Evolutionary conservation across 2,797 vertebrate species (phyloP), one percentile per base, ranked within the genome.

Genomic region (Megalops cyprinoides): DNA sequence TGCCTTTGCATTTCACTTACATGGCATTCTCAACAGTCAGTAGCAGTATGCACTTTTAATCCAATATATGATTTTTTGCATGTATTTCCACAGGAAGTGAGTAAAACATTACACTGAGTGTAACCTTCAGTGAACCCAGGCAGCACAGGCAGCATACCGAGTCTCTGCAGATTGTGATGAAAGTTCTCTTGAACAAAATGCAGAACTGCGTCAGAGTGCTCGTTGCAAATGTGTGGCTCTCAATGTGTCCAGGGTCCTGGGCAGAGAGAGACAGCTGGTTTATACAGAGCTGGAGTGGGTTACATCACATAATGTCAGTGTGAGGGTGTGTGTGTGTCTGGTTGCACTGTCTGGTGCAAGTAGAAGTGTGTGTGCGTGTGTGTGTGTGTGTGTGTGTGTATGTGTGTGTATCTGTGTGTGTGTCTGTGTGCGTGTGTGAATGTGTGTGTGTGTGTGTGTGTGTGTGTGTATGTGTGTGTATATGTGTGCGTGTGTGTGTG

Each of bases 121-220:
- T 9, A 73, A 44, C 18, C 18, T 23, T 18, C 53, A 56, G 4
- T 69, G 73, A 18, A 5, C 39, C 39, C 23, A 73, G 44, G 20
- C 23, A 46, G 20, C n/a, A 74, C 14, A 10, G 42, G 44, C 3
- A 48, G 20, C 92, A 79, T 87, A 98, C 97, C 94, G 95, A 96
- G 87, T 99, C 97, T 90, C 97, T 93, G 48, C 97, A 94, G 89
- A 96, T 97, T 75, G 94, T 97, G 81, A 97, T 86, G 79, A 98
- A 95, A n/a, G 96, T 97, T 89, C 97, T 96, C 87, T 95, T 96
- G 94, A 98, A 97, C 87, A 99, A 96, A 89, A 98, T 97, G 83
- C 94, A 96, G 91, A 99, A 98, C 92, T 99, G 97, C 9, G 96
- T 97, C 46, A 95, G 87, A 51, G 95, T 95, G 88, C 95, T 98